Conservation (phyloP, 2,113 vertebrate genomes). For the Elaphurus davidianus region DNA sequence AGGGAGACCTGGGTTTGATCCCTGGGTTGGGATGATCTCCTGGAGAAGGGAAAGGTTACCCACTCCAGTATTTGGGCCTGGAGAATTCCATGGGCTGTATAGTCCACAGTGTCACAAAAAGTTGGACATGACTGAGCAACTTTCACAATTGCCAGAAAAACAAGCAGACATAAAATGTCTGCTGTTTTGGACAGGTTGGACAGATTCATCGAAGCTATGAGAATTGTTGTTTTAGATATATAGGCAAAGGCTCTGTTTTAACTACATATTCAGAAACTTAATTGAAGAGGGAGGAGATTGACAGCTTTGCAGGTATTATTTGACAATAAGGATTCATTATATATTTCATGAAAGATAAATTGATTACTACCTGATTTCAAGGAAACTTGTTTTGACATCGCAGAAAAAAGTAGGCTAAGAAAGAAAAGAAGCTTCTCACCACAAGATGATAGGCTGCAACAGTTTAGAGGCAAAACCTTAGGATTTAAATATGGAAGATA, state of each 20-base stretch:
- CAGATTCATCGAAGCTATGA: too few relatives aligned
- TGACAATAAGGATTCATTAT: too few relatives aligned
- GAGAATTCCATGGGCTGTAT: not conserved
- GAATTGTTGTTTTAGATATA: too few relatives aligned
- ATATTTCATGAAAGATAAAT: not conserved
- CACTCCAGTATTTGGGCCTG: not conserved
- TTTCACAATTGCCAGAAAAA: not conserved
- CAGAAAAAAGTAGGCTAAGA: not conserved
- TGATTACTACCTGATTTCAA: not conserved
- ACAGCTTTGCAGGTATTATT: not conserved
- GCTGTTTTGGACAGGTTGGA: not conserved
- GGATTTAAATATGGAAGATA: too few relatives aligned
- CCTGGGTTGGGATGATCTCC: not conserved
- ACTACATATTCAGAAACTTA: not conserved
- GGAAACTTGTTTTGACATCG: not conserved
- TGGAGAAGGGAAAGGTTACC: not conserved
- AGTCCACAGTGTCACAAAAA: fast-evolving
- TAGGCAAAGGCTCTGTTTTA: not conserved
- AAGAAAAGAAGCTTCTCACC: not conserved
- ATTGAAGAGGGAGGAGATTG: not conserved
- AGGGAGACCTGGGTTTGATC: not conserved
- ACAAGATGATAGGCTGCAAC: not conserved
- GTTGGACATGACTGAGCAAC: not conserved
- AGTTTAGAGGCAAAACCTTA: not conserved
- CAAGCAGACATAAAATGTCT: not conserved